phyloP scores from a whole-genome alignment of 1,140 invertebrate species.

The roundworm (Caenorhabditis elegans) region WBcel235 BX284606.5:14071001-14071500 shows the following conservation, averaged over 20 bases:
- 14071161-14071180: background rate
- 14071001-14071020: too few relatives aligned
- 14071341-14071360: too few relatives aligned
- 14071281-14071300: background rate
- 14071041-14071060: too few relatives aligned
- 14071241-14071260: background rate
- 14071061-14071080: background rate
- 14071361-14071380: too few relatives aligned
- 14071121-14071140: constrained; percentile 4
- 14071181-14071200: background rate
- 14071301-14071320: background rate
- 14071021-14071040: too few relatives aligned
- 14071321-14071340: background rate
- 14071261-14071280: background rate
- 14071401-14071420: too few relatives aligned
- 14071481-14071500: too few relatives aligned
- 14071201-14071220: background rate
- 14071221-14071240: background rate
- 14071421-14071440: too few relatives aligned
- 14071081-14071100: background rate
- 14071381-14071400: too few relatives aligned
- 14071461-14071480: too few relatives aligned
- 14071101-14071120: background rate
- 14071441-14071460: too few relatives aligned
- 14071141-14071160: background rate